These are phyloP conservation scores for Acanthosepion pharaonis DNA, from an alignment of 2,888 invertebrate genomes.

Conservation along the genomic window DNA sequence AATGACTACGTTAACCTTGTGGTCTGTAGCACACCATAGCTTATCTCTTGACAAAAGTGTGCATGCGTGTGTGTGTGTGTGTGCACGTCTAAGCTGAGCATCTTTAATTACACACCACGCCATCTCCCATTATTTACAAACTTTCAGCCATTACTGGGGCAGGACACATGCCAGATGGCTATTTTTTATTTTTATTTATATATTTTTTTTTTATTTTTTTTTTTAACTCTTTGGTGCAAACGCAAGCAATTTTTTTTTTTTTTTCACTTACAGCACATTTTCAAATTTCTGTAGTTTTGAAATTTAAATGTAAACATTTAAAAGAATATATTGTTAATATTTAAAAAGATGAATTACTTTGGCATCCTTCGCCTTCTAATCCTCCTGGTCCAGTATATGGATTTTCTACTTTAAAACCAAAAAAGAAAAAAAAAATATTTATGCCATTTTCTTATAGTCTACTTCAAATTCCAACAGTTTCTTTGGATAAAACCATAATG, in stretches of 20 bases:
- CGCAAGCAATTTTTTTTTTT: not conserved
- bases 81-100: not conserved
- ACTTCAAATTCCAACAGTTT: constrained; percentile 14
- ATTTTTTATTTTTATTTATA: not conserved
- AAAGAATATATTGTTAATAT: constrained; percentile 33
- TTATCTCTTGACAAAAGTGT: not conserved
- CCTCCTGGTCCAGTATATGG: not conserved
- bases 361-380: not conserved
- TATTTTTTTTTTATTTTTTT: not conserved
- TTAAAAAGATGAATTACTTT: constrained; percentile 8
- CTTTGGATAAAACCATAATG: not conserved
- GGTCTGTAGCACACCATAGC: not conserved
- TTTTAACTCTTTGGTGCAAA: not conserved
- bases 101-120: not conserved
- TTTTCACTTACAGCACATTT: not conserved
- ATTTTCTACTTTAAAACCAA: constrained; percentile 21
- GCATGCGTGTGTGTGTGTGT: not conserved
- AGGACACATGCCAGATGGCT: constrained; percentile 33
- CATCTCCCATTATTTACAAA: constrained; percentile 33
- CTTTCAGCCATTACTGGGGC: not conserved
- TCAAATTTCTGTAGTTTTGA: not conserved
- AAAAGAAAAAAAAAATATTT: constrained; percentile 33
- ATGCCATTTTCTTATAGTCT: constrained; percentile 33
- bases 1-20: not conserved
- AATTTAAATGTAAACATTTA: not conserved